Percentiles rank a stretch among this genome's conserved stretches.
Evolutionary conservation across 1,140 invertebrate species (phyloP).

Genomic region (Bombus ignitus): DNA sequence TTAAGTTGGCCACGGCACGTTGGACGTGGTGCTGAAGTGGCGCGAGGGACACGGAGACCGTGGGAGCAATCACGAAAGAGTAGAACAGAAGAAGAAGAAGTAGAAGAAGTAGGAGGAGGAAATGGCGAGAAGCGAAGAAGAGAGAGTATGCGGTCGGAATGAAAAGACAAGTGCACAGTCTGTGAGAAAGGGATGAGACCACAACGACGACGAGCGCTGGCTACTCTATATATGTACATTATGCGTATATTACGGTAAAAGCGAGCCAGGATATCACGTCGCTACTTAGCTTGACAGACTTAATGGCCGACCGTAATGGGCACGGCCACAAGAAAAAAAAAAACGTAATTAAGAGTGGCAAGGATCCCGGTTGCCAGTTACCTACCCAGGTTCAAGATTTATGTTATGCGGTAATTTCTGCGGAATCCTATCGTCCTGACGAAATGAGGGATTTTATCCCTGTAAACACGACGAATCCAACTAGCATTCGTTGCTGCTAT

Average conservation of each 20-base stretch:
- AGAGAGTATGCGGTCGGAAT: conserved; percentile 32
- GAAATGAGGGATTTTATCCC: conserved; percentile 55
- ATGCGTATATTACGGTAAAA: conserved; percentile 58
- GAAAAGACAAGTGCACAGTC: background rate
- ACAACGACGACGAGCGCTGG: conserved; percentile 29
- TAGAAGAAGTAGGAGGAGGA: background rate
- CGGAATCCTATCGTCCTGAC: conserved; percentile 58
- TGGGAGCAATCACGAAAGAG: conserved; percentile 21
- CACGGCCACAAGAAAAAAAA: conserved; percentile 67
- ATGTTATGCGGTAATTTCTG: conserved; percentile 71
- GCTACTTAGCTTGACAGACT: conserved; percentile 77
- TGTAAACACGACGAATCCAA: conserved; percentile 14
- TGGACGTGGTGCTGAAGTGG: conserved; percentile 57
- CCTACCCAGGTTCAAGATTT: conserved; percentile 63
- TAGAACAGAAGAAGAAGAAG: conserved; percentile 8
- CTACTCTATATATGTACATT: conserved; percentile 37
- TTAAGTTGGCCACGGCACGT: conserved; percentile 68
- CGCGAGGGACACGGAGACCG: conserved; percentile 29
- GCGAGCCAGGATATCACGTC: conserved; percentile 70
- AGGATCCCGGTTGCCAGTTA: conserved; percentile 57
- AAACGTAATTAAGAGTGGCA: conserved; percentile 72
- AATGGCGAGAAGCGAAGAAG: conserved; percentile 4
- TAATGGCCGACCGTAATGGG: conserved; percentile 76
- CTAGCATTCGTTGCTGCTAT: background rate
- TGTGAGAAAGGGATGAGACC: conserved; percentile 30